These are phyloP conservation scores for Drosophila atroscutellata DNA, from an alignment of 2,888 invertebrate genomes.

Conservation along the genomic window DNA sequence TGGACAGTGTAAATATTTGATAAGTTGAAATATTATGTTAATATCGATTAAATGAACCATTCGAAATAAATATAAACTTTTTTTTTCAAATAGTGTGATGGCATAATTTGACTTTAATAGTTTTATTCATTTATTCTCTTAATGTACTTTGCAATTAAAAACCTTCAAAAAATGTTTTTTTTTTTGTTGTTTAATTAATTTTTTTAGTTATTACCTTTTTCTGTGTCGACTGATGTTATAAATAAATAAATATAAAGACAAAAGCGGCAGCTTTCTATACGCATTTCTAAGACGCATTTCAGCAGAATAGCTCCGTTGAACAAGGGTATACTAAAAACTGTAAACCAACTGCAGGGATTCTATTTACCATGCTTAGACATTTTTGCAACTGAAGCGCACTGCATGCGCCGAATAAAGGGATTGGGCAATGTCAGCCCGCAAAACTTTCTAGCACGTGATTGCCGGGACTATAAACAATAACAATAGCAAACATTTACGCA, in stretches of 20 bases:
- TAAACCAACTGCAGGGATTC: constrained; percentile 20
- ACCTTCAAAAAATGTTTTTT: neutral
- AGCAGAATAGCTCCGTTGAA: too few relatives aligned
- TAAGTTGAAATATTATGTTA: constrained; percentile 12
- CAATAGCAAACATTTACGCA: constrained; percentile 20
- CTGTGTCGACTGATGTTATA: neutral
- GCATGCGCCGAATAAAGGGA: constrained; percentile 47
- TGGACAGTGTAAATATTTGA: constrained; percentile 44
- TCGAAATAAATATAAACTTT: neutral
- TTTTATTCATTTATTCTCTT: neutral
- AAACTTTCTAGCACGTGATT: constrained; percentile 76
- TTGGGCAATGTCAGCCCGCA: constrained; percentile 43
- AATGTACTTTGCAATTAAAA: neutral
- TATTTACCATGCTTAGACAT: constrained; percentile 60
- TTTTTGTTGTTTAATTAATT: neutral
- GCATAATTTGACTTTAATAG: neutral
- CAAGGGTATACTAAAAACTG: neutral
- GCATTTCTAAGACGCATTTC: neutral
- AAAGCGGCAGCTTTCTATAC: neutral
- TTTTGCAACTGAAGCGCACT: constrained; percentile 59
- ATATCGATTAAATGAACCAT: neutral
- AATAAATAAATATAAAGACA: neutral
- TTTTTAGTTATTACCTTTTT: neutral
- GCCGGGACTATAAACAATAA: constrained; percentile 52
- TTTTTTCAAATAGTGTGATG: too few relatives aligned